A percentile compares a stretch with the other conserved stretches of the same genome.
These are phyloP conservation scores for Trematocara zebra DNA, from an alignment of 2,113 vertebrate species.

Conservation along the genomic window DNA sequence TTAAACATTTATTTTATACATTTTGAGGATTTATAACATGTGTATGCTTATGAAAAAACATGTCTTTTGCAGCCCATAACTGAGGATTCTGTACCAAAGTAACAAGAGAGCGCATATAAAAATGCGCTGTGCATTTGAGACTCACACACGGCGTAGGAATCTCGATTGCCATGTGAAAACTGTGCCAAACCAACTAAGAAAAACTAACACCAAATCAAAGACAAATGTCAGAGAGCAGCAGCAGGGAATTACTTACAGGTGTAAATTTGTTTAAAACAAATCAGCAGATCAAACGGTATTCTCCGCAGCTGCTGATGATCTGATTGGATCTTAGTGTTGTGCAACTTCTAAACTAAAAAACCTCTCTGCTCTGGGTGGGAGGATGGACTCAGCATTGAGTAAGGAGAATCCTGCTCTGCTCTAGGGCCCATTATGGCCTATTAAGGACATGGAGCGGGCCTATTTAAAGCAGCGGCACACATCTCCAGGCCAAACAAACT, in stretches of 20 bases:
- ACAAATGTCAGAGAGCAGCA: background rate
- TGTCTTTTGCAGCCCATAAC: background rate
- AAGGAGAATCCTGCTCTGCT: conserved; percentile 47
- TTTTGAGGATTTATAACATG: background rate
- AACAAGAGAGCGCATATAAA: background rate
- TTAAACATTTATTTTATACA: background rate
- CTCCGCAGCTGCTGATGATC: conserved; percentile 1
- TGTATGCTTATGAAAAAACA: background rate
- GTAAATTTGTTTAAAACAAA: background rate
- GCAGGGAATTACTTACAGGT: background rate
- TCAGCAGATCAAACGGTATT: background rate
- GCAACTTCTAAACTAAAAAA: conserved; percentile 12
- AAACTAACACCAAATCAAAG: background rate
- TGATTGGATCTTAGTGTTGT: conserved; percentile 13
- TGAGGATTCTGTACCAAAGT: background rate
- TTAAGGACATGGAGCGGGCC: conserved; percentile 74
- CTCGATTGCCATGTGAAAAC: background rate
- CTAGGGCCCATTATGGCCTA: conserved; percentile 71
- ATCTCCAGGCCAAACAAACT: conserved; percentile 66
- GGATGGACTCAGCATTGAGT: conserved; percentile 43
- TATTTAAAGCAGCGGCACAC: conserved; percentile 71
- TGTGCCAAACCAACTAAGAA: background rate
- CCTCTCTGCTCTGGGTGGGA: conserved; percentile 5
- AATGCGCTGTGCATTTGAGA: background rate
- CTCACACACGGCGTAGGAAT: background rate